These are phyloP conservation scores for Bembecia ichneumoniformis DNA, from an alignment of 2,888 invertebrate species.

Conservation along the genomic window DNA sequence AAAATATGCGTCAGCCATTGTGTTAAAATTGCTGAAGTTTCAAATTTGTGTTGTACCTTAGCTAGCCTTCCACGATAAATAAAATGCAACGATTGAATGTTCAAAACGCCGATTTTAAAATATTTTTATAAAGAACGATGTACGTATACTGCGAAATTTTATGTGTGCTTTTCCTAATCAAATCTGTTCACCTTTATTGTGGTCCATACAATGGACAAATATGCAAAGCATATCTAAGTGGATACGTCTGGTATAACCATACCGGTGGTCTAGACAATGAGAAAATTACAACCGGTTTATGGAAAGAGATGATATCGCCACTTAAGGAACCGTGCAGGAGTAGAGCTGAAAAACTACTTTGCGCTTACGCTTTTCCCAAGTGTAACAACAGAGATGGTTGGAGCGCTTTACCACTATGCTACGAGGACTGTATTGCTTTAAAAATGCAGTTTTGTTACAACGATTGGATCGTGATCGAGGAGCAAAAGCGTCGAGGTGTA, in stretches of 20 bases:
- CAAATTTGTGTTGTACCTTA: neutral
- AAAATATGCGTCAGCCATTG: conserved; percentile 63
- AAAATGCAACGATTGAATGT: conserved; percentile 51
- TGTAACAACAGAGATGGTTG: conserved; percentile 79
- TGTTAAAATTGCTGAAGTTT: conserved; percentile 30
- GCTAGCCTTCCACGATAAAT: conserved; percentile 8
- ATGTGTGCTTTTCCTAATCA: conserved; percentile 47
- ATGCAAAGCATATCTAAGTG: conserved; percentile 79
- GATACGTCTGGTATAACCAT: conserved; percentile 84
- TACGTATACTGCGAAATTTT: conserved; percentile 39
- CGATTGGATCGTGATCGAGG: conserved; percentile 93
- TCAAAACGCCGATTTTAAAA: conserved; percentile 35
- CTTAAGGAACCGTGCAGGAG: conserved; percentile 87
- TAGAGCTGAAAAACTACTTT: conserved; percentile 91
- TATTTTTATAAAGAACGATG: conserved; percentile 43
- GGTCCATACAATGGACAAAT: conserved; percentile 89
- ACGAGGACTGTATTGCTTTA: conserved; percentile 94
- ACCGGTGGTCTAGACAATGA: conserved; percentile 86
- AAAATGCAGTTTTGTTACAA: conserved; percentile 92
- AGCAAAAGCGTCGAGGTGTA: conserved; percentile 85
- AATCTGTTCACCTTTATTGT: conserved; percentile 80
- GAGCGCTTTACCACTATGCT: conserved; percentile 85
- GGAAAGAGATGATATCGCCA: conserved; percentile 87
- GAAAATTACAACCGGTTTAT: conserved; percentile 84
- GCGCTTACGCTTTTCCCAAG: conserved; percentile 93